Conservation (phyloP, 2,113 vertebrate genomes). For the Ibidorhyncha struthersii region DNA sequence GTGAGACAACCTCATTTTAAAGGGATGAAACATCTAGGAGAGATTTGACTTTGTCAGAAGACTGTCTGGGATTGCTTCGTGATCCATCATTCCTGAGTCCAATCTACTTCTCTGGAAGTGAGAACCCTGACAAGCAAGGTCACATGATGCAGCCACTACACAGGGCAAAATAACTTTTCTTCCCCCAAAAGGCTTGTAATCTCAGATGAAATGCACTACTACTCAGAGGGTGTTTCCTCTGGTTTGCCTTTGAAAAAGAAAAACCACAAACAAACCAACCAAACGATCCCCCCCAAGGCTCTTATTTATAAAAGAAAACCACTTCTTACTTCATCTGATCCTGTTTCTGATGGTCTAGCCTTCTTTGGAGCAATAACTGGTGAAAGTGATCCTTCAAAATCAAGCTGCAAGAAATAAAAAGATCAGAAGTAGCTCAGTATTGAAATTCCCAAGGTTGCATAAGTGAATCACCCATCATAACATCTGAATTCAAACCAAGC, state of each 20-base stretch:
- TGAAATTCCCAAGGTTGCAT: neutral
- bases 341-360: constrained; percentile 91
- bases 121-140: neutral
- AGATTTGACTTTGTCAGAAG: neutral
- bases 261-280: neutral
- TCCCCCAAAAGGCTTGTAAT: neutral
- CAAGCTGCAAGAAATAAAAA: constrained; percentile 79
- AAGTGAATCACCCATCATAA: neutral
- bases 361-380: constrained; percentile 98
- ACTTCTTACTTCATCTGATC: constrained; percentile 90
- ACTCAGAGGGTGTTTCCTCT: neutral
- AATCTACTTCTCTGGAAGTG: neutral
- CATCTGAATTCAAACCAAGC: neutral
- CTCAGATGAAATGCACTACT: neutral
- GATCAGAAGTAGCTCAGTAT: neutral
- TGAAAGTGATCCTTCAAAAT: constrained; percentile 95
- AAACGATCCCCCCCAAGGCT: neutral
- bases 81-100: neutral
- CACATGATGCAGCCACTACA: neutral
- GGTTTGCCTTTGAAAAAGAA: neutral
- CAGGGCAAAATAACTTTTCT: neutral
- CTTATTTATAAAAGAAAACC: neutral
- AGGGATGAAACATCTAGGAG: neutral
- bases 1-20: neutral
- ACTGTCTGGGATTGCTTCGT: neutral